Percentiles rank a stretch among this genome's conserved stretches.
These are phyloP conservation scores for Anoncus sp. DNA, from an alignment of 2,888 invertebrate species.

Conservation along the genomic window DNA sequence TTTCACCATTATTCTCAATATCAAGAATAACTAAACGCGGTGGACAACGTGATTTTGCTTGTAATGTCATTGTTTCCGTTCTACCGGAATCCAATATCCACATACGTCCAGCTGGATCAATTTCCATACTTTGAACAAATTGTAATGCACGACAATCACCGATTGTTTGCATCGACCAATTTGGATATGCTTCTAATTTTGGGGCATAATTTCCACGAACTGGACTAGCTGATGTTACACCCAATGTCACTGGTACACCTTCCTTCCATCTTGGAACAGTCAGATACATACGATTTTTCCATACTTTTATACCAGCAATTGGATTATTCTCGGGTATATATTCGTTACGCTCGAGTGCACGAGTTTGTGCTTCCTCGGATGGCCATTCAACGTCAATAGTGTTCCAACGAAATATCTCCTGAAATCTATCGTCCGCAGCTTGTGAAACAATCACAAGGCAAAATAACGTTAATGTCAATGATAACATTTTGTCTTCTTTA, in stretches of 20 bases:
- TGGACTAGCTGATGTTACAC: slow-evolving; percentile 84
- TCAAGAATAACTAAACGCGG: slow-evolving; percentile 89
- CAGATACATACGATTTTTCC: slow-evolving; percentile 88
- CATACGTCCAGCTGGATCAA: slow-evolving; percentile 88
- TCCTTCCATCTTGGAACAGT: slow-evolving; percentile 88
- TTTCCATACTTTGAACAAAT: slow-evolving; percentile 90
- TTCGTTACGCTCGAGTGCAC: slow-evolving; percentile 85
- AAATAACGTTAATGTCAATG: slow-evolving; percentile 55
- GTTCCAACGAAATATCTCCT: slow-evolving; percentile 90
- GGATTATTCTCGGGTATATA: slow-evolving; percentile 89
- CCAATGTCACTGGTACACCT: slow-evolving; percentile 90
- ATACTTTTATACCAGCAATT: slow-evolving; percentile 88
- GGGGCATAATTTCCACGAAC: slow-evolving; percentile 85
- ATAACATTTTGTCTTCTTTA: slow-evolving; percentile 47
- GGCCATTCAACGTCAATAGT: slow-evolving; percentile 89
- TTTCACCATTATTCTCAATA: slow-evolving; percentile 85
- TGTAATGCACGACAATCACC: slow-evolving; percentile 89
- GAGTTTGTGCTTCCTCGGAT: slow-evolving; percentile 84
- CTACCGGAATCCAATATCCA: slow-evolving; percentile 85
- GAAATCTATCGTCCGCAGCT: slow-evolving; percentile 84
- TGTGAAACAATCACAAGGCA: slow-evolving; percentile 44
- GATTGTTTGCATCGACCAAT: slow-evolving; percentile 88
- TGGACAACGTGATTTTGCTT: slow-evolving; percentile 85
- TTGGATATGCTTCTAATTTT: slow-evolving; percentile 87
- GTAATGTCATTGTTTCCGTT: slow-evolving; percentile 85